These are phyloP conservation scores for Brachycybe producta DNA, from an alignment of 2,888 invertebrate genomes.

Conservation along the genomic window DNA sequence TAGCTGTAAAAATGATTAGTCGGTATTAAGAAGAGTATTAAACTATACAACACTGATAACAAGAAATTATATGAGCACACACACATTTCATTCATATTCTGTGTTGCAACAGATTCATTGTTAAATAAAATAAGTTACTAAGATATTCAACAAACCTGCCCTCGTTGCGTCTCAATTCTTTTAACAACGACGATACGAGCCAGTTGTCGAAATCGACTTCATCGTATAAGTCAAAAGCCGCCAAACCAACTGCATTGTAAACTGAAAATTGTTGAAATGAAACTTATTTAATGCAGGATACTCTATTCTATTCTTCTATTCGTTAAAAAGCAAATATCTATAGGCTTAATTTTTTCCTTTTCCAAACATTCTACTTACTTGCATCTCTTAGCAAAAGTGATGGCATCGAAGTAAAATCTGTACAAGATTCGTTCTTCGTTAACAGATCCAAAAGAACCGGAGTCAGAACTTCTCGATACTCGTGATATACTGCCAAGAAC, in stretches of 20 bases:
- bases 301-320: too few relatives aligned
- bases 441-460: constrained; percentile 60
- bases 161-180: constrained; percentile 67
- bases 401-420: constrained; percentile 55
- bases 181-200: constrained; percentile 67
- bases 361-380: constrained; percentile 28
- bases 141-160: constrained; percentile 39
- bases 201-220: constrained; percentile 88
- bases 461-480: constrained; percentile 56
- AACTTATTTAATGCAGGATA: neutral
- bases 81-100: constrained; percentile 2
- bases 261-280: constrained; percentile 37
- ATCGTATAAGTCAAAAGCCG: constrained; percentile 79
- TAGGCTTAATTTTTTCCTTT: too few relatives aligned
- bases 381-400: constrained; percentile 80
- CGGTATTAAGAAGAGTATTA: too few relatives aligned
- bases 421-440: constrained; percentile 50
- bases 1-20: constrained; percentile 48
- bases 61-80: neutral
- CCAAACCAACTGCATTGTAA: constrained; percentile 79
- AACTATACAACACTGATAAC: neutral
- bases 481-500: constrained; percentile 68
- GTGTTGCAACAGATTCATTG: neutral
- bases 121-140: neutral
- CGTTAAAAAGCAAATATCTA: too few relatives aligned